Evolutionary conservation across 1,140 invertebrate species (phyloP).

Genomic region (Brachionus paranguensis): DNA sequence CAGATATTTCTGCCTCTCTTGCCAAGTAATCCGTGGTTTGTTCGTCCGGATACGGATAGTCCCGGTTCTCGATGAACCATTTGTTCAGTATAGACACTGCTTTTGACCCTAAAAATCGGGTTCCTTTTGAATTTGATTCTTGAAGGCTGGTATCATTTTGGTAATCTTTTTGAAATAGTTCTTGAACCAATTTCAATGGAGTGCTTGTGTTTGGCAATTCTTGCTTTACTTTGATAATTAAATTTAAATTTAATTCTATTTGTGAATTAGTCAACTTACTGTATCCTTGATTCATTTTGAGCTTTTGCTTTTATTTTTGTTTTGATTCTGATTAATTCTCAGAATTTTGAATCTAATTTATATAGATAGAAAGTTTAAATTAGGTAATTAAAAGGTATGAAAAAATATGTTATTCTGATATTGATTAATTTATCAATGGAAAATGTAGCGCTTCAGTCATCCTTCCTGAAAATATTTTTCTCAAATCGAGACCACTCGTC

Average conservation of each 20-base stretch:
- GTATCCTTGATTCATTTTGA: background rate
- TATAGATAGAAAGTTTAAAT: background rate
- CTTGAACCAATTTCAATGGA: background rate
- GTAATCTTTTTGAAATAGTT: background rate
- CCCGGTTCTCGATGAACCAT: slow-evolving; percentile 33
- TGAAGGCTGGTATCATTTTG: background rate
- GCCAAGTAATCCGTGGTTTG: slow-evolving; percentile 19
- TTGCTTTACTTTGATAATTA: background rate
- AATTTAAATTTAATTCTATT: background rate
- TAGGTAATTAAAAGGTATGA: background rate
- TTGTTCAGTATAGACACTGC: slow-evolving; percentile 18
- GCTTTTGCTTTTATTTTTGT: background rate
- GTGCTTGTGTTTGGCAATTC: background rate
- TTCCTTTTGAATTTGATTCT: background rate
- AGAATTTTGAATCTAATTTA: background rate
- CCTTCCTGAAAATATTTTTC: slow-evolving; percentile 5
- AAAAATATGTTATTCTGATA: background rate
- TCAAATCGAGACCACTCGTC: background rate
- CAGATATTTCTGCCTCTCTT: slow-evolving; percentile 23
- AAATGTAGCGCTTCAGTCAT: background rate
- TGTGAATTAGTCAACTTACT: background rate
- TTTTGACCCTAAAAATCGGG: background rate
- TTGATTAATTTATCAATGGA: background rate
- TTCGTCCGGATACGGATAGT: slow-evolving; percentile 40
- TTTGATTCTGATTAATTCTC: background rate